Conservation (phyloP, 2,113 vertebrate genomes). For the Brienomyrus brachyistius region DNA sequence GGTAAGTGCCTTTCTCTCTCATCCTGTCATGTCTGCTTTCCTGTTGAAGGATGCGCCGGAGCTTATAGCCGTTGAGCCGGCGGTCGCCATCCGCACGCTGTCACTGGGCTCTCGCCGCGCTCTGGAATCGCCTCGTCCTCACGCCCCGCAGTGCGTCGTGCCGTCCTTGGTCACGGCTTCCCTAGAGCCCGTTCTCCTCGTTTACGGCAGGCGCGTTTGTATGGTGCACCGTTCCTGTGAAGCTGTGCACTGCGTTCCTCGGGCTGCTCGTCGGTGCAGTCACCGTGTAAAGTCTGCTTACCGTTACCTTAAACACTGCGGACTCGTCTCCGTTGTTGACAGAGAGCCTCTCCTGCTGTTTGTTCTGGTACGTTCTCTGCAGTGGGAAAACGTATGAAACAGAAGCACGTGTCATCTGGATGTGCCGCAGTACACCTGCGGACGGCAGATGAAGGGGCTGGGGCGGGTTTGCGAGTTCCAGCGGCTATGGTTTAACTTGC, state of each 20-base stretch:
- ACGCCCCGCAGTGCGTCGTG: neutral
- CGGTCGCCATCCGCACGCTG: too few relatives aligned
- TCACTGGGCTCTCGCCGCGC: neutral
- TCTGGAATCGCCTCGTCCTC: neutral
- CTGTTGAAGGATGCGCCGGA: neutral
- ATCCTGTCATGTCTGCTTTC: neutral
- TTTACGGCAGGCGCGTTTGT: neutral
- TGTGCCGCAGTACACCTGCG: neutral
- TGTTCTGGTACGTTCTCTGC: neutral
- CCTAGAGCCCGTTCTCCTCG: neutral
- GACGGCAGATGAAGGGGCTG: neutral
- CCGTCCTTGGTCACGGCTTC: neutral
- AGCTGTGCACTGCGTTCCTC: neutral
- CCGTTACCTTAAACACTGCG: neutral
- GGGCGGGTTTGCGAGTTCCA: neutral
- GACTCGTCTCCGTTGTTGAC: neutral
- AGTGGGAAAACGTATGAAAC: neutral
- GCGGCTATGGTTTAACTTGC: neutral
- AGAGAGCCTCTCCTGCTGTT: neutral
- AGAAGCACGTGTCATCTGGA: neutral
- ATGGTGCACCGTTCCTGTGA: neutral
- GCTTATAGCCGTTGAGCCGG: neutral
- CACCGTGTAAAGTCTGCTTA: neutral
- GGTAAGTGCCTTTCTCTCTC: conserved; percentile 65
- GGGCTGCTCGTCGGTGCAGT: neutral